Conservation (phyloP, 2,797 vertebrate genomes). For the Cyclopterus lumpus region DNA sequence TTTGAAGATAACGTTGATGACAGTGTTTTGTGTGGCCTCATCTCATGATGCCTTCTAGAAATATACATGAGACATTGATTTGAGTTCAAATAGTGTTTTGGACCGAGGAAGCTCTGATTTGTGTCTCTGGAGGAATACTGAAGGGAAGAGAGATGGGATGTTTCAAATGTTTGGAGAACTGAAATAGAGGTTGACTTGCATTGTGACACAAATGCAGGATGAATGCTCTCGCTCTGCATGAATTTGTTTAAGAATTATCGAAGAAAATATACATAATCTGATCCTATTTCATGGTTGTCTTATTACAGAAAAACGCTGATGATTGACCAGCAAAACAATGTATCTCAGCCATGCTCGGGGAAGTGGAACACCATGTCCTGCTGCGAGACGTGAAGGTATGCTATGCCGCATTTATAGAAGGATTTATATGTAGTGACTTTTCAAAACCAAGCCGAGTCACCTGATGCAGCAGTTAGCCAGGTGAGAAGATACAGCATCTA, state of each 20-base stretch:
- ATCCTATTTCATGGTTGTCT: slow-evolving; percentile 31
- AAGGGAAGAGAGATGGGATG: slow-evolving; percentile 27
- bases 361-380: slow-evolving; percentile 40
- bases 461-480: too few species aligned
- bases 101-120: slow-evolving; percentile 41
- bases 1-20: slow-evolving; percentile 51
- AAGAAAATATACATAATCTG: slow-evolving; percentile 20
- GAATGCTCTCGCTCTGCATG: slow-evolving; percentile 32
- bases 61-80: slow-evolving; percentile 61
- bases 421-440: background rate
- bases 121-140: slow-evolving; percentile 26
- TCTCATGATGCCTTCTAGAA: slow-evolving; percentile 48
- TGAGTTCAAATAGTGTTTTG: slow-evolving; percentile 49
- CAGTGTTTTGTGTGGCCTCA: slow-evolving; percentile 27
- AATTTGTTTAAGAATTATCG: slow-evolving; percentile 14
- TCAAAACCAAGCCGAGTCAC: background rate
- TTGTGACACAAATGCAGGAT: background rate
- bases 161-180: slow-evolving; percentile 24
- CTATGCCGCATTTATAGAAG: background rate
- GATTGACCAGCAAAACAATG: slow-evolving; percentile 41
- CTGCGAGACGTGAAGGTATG: slow-evolving; percentile 6
- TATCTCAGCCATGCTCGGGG: slow-evolving; percentile 14
- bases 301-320: slow-evolving; percentile 23
- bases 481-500: background rate
- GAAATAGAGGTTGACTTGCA: slow-evolving; percentile 44